phyloP scores from a whole-genome alignment of 2,888 invertebrate genomes.

The Lypha dubia region DNA sequence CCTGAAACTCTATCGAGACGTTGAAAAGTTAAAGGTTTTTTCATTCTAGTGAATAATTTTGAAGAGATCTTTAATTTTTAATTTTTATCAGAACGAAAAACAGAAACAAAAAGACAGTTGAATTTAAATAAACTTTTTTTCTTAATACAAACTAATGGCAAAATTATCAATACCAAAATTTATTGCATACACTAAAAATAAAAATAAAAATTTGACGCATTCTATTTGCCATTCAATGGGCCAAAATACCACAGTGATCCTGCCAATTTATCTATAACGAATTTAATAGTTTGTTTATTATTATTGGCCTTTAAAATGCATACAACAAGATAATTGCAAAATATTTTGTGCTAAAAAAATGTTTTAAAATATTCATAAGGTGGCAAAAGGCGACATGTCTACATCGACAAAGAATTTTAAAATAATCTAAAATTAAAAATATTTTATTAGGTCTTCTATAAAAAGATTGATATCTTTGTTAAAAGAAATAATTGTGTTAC shows the following conservation, averaged over 20 bases:
- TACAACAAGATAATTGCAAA: conserved; percentile 5
- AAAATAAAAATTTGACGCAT: not conserved
- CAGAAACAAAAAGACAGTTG: too few relatives aligned
- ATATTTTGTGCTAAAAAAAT: not conserved
- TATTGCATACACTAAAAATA: not conserved
- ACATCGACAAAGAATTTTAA: not conserved
- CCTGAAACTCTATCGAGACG: too few relatives aligned
- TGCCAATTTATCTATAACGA: not conserved
- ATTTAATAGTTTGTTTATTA: not conserved
- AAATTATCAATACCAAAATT: not conserved
- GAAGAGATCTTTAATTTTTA: too few relatives aligned
- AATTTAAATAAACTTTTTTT: too few relatives aligned
- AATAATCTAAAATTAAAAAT: conserved; percentile 2
- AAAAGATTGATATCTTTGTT: conserved; percentile 28
- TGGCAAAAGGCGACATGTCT: not conserved
- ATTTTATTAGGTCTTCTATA: conserved; percentile 4
- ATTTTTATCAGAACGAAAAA: too few relatives aligned
- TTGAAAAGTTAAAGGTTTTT: too few relatives aligned
- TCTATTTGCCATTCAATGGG: not conserved
- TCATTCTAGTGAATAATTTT: too few relatives aligned
- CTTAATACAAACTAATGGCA: not conserved
- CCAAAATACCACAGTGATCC: not conserved
- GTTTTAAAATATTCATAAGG: not conserved
- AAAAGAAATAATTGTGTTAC: conserved; percentile 8
- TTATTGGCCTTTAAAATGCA: conserved; percentile 1